A percentile compares a stretch with the other conserved stretches of the same genome.
These are phyloP conservation scores for Leptogaster cylindrica DNA, from an alignment of 2,888 invertebrate genomes.

Conservation along the genomic window DNA sequence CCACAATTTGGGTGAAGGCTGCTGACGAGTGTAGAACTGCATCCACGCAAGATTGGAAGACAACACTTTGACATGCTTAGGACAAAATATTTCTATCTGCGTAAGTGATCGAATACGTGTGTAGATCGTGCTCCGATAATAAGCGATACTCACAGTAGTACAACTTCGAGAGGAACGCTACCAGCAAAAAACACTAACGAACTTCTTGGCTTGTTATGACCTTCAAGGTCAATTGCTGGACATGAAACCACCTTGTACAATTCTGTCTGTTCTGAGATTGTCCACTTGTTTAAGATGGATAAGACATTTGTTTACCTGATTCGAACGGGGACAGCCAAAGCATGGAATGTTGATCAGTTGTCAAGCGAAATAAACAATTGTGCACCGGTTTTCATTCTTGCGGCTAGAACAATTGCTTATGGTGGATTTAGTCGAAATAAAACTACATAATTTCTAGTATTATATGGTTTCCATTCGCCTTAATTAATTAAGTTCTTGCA, in stretches of 20 bases:
- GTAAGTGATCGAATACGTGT: not conserved
- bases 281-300: conserved; percentile 27
- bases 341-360: not conserved
- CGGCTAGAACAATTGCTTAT: conserved; percentile 22
- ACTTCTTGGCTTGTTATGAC: conserved; percentile 14
- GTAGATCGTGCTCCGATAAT: not conserved
- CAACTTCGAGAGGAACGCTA: not conserved
- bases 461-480: not conserved
- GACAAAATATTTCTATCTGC: conserved; percentile 2
- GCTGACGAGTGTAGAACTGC: not conserved
- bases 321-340: conserved; percentile 5
- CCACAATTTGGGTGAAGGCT: conserved; percentile 28
- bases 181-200: conserved; percentile 9
- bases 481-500: conserved; percentile 14
- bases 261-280: conserved; percentile 19
- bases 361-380: no score
- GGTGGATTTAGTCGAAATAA: conserved; percentile 7
- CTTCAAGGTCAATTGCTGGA: conserved; percentile 9
- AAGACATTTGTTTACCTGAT: conserved; percentile 28
- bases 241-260: conserved; percentile 19
- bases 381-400: no score
- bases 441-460: conserved; percentile 5
- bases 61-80: conserved; percentile 19
- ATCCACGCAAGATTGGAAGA: conserved; percentile 17
- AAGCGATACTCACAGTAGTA: not conserved